phyloP scores from a whole-genome alignment of 1,140 invertebrate species.

The Tribolium madens region DNA sequence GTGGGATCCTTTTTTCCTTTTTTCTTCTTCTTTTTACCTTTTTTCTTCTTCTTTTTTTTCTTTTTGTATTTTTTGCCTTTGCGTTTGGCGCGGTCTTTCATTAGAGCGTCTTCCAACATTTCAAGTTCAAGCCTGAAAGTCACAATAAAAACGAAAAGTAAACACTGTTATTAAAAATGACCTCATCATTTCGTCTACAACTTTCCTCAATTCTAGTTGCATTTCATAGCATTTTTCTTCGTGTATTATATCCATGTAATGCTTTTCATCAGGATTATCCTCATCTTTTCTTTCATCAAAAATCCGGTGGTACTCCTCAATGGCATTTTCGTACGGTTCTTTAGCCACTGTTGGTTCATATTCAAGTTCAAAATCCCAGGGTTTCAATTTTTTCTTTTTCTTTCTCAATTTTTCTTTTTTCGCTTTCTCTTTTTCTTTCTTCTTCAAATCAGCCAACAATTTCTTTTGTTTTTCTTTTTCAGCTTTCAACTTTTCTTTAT shows the following conservation, averaged over 20 bases:
- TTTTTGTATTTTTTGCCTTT: slow-evolving; percentile 75
- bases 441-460: slow-evolving; percentile 59
- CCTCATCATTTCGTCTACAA: slow-evolving; percentile 72
- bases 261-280: slow-evolving; percentile 65
- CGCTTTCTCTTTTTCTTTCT: slow-evolving; percentile 62
- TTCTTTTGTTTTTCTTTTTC: slow-evolving; percentile 59
- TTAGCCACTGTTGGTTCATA: slow-evolving; percentile 59
- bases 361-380: slow-evolving; percentile 62
- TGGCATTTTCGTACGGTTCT: slow-evolving; percentile 62
- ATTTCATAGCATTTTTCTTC: slow-evolving; percentile 68
- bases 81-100: slow-evolving; percentile 65
- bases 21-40: slow-evolving; percentile 76
- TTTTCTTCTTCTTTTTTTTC: slow-evolving; percentile 67
- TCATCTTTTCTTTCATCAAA: slow-evolving; percentile 66
- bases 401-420: slow-evolving; percentile 62
- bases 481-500: slow-evolving; percentile 41
- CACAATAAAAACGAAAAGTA: background rate
- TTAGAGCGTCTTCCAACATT: slow-evolving; percentile 67
- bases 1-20: slow-evolving; percentile 82
- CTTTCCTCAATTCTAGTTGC: slow-evolving; percentile 68
- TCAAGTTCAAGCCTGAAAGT: slow-evolving; percentile 67
- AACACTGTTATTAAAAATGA: background rate
- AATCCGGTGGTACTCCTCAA: slow-evolving; percentile 65
- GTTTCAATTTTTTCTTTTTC: slow-evolving; percentile 56
- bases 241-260: slow-evolving; percentile 68